Conservation (phyloP, 2,113 vertebrate species). For the Gymnocephalus cernua region DNA sequence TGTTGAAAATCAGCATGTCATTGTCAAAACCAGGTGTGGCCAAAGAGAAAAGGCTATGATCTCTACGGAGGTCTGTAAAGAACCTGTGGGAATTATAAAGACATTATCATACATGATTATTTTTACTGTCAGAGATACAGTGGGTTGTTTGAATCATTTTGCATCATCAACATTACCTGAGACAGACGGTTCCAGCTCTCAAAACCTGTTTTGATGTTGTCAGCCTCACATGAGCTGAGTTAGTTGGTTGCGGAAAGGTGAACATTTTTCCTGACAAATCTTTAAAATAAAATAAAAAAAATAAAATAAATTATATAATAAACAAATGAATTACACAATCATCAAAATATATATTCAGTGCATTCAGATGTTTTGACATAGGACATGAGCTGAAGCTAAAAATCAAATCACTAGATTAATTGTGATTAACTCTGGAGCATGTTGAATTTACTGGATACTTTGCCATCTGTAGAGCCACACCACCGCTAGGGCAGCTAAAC, state of each 20-base stretch:
- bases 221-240: conserved; percentile 50
- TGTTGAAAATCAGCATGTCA: conserved; percentile 33
- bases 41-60: conserved; percentile 50
- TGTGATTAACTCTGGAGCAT: too few species aligned
- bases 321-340: background rate
- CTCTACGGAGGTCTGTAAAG: conserved; percentile 54
- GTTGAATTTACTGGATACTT: too few species aligned
- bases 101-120: background rate
- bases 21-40: background rate
- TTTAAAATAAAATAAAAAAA: conserved; percentile 5
- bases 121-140: background rate
- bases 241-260: conserved; percentile 55
- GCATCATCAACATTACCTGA: conserved; percentile 26
- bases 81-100: conserved; percentile 22
- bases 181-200: conserved; percentile 35
- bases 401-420: background rate
- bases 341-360: background rate
- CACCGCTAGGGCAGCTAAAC: too few species aligned
- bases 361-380: too few species aligned
- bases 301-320: background rate
- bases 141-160: background rate
- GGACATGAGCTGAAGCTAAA: background rate
- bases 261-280: conserved; percentile 69
- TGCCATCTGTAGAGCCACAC: too few species aligned
- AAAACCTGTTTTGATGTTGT: conserved; percentile 31